Evolutionary conservation across 2,888 invertebrate genomes (phyloP).

Genomic region (Nematopogon swammerdamellus): DNA sequence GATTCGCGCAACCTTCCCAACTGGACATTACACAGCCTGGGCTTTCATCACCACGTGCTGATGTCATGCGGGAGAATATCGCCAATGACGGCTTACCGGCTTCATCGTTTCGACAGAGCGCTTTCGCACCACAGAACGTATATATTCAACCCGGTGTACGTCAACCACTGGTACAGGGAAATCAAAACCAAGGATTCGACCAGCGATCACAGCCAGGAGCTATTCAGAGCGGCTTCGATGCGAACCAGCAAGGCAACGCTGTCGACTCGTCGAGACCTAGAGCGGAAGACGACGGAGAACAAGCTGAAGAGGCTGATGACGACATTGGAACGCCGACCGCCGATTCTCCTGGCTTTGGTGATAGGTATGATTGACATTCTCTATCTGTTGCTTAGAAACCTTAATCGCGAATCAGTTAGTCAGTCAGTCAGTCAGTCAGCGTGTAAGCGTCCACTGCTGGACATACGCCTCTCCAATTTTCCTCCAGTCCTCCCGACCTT

Average conservation of each 20-base stretch:
- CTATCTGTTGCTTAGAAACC: too few relatives aligned
- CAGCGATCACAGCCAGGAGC: slow-evolving; percentile 9
- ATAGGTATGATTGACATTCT: slow-evolving; percentile 37
- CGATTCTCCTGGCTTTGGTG: slow-evolving; percentile 42
- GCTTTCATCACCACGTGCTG: too few relatives aligned
- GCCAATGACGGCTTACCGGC: too few relatives aligned
- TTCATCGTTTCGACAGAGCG: too few relatives aligned
- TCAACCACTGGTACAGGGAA: slow-evolving; percentile 5
- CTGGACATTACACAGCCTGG: too few relatives aligned
- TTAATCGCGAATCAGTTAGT: too few relatives aligned
- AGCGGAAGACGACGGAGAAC: slow-evolving; percentile 20
- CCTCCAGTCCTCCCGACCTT: too few relatives aligned
- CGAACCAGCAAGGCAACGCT: slow-evolving; percentile 36
- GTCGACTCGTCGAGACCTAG: slow-evolving; percentile 22
- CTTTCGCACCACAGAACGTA: slow-evolving; percentile 1
- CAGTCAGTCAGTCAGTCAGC: too few relatives aligned
- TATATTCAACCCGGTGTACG: background rate
- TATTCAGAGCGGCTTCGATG: slow-evolving; percentile 36
- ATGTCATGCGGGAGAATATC: too few relatives aligned
- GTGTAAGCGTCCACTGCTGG: too few relatives aligned
- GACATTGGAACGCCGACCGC: slow-evolving; percentile 36
- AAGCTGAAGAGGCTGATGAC: slow-evolving; percentile 18
- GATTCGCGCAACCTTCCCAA: too few relatives aligned
- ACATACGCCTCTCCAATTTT: too few relatives aligned
- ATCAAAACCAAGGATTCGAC: slow-evolving; percentile 16